phyloP scores from a whole-genome alignment of 92 coral and sea anemone genomes.

The Epizoanthus fatuus region DNA sequence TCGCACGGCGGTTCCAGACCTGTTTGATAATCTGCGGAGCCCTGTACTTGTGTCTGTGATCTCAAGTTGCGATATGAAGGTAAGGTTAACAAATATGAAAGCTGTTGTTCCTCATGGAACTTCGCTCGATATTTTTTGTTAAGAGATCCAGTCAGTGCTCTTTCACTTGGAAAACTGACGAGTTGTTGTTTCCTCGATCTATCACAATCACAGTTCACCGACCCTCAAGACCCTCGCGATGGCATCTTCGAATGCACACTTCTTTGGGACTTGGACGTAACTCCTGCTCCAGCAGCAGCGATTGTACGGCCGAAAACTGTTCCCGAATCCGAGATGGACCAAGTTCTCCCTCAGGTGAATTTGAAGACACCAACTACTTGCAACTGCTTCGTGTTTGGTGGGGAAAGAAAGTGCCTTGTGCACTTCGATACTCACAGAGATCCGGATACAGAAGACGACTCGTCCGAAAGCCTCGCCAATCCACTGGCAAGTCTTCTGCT shows the following conservation, averaged over 20 bases:
- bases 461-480: not conserved
- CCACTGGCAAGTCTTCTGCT: not conserved
- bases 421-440: not conserved
- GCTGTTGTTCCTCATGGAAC: not conserved
- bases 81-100: not conserved
- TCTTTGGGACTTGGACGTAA: slow-evolving; percentile 59
- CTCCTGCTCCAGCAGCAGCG: slow-evolving; percentile 48
- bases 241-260: slow-evolving; percentile 18
- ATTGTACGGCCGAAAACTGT: slow-evolving; percentile 17
- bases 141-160: not conserved
- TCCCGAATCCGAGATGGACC: slow-evolving; percentile 4
- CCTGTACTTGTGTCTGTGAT: slow-evolving; percentile 51
- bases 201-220: slow-evolving; percentile 46
- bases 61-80: slow-evolving; percentile 62
- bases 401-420: slow-evolving; percentile 36
- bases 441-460: not conserved
- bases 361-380: slow-evolving; percentile 17
- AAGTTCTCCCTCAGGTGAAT: slow-evolving; percentile 48
- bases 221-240: slow-evolving; percentile 46
- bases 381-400: slow-evolving; percentile 48
- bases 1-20: slow-evolving; percentile 4
- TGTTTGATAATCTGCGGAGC: slow-evolving; percentile 21
- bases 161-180: not conserved
- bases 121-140: not conserved
- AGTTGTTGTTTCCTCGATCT: slow-evolving; percentile 1